Percentiles rank a stretch among this genome's conserved stretches.
These are phyloP conservation scores for Drosophila melanica DNA, from an alignment of 1,140 invertebrate genomes.

Conservation along the genomic window DNA sequence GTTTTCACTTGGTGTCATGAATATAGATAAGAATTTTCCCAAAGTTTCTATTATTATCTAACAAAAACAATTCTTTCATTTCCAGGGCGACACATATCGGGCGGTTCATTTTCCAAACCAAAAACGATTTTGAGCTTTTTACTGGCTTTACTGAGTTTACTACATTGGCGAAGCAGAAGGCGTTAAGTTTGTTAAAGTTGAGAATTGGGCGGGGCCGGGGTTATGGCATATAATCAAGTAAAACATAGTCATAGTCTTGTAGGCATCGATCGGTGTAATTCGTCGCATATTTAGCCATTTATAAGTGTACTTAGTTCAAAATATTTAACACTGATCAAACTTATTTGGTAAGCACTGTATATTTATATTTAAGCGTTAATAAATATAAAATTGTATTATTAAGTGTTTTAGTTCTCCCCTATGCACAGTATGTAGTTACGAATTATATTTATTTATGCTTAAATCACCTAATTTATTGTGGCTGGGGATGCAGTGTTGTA, in stretches of 20 bases:
- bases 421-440: slow-evolving; percentile 26
- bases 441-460: slow-evolving; percentile 27
- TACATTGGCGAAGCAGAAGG: slow-evolving; percentile 42
- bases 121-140: slow-evolving; percentile 32
- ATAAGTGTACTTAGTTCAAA: slow-evolving; percentile 76
- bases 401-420: slow-evolving; percentile 26
- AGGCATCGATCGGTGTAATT: slow-evolving; percentile 22
- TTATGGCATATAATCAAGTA: slow-evolving; percentile 35
- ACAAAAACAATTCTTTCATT: slow-evolving; percentile 16
- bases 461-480: slow-evolving; percentile 19
- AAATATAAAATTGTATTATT: slow-evolving; percentile 68
- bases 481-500: slow-evolving; percentile 1
- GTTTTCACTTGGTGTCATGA: too few species aligned
- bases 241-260: slow-evolving; percentile 67
- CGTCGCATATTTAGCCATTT: slow-evolving; percentile 19
- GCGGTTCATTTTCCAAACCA: slow-evolving; percentile 42
- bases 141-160: slow-evolving; percentile 28
- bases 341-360: slow-evolving; percentile 56
- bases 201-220: not conserved
- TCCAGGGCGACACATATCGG: slow-evolving; percentile 75
- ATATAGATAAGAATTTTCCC: too few species aligned
- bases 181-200: slow-evolving; percentile 39
- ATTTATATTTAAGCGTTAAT: slow-evolving; percentile 72
- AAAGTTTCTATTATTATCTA: not conserved
- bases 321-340: slow-evolving; percentile 62